A percentile compares a stretch with the other conserved stretches of the same genome.
phyloP scores from a whole-genome alignment of 2,113 vertebrate species.

The Scomber scombrus region DNA sequence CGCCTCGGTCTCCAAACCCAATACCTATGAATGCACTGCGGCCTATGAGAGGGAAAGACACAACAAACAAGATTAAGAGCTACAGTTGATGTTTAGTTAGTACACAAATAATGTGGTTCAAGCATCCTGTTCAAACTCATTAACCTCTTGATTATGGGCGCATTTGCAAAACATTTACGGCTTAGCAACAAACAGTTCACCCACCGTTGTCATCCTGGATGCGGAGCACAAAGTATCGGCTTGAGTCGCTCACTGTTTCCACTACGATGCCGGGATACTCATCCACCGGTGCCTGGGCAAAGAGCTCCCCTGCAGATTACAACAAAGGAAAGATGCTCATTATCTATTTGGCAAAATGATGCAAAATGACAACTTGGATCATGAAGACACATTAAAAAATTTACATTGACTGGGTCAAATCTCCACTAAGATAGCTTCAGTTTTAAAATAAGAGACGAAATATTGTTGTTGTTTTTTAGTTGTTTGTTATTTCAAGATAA shows the following conservation, averaged over 20 bases:
- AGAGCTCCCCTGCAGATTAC: slow-evolving; percentile 89
- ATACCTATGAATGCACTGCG: slow-evolving; percentile 98
- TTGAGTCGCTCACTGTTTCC: slow-evolving; percentile 95
- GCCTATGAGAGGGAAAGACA: slow-evolving; percentile 78
- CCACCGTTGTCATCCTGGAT: slow-evolving; percentile 95
- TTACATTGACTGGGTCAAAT: background rate
- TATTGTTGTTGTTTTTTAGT: too few species aligned
- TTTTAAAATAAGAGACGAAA: background rate
- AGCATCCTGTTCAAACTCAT: background rate
- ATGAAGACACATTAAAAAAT: background rate
- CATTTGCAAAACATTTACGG: slow-evolving; percentile 34
- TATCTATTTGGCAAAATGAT: background rate
- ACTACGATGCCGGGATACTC: slow-evolving; percentile 92
- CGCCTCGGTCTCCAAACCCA: slow-evolving; percentile 95
- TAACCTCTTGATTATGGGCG: slow-evolving; percentile 1
- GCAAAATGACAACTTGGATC: background rate
- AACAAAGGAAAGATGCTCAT: slow-evolving; percentile 19
- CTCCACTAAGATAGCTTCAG: background rate
- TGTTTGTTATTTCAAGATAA: background rate
- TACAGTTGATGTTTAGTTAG: background rate
- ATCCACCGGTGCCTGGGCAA: slow-evolving; percentile 93
- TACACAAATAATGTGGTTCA: too few species aligned
- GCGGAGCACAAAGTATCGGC: slow-evolving; percentile 94
- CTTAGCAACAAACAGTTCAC: slow-evolving; percentile 53
- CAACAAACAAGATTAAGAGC: background rate